Conservation (phyloP, 2,888 invertebrate species). For the Lysandra coridon region DNA sequence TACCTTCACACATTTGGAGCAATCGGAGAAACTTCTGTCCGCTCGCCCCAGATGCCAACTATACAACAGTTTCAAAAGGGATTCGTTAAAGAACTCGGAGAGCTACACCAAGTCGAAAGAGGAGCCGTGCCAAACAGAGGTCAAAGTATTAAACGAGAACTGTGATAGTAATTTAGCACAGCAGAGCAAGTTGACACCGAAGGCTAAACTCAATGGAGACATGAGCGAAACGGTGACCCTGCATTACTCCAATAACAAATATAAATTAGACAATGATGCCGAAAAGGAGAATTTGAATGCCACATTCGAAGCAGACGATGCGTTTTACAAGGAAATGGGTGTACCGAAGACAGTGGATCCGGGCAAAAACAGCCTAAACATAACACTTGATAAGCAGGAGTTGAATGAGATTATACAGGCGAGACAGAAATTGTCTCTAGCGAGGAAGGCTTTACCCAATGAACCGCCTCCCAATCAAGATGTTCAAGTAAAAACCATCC, state of each 20-base stretch:
- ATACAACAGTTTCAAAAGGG: conserved; percentile 64
- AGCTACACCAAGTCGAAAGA: conserved; percentile 70
- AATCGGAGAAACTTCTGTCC: conserved; percentile 65
- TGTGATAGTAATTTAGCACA: conserved; percentile 51
- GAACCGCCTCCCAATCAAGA: conserved; percentile 63
- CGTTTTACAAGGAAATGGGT: conserved; percentile 70
- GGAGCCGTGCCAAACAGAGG: conserved; percentile 66
- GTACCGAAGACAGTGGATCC: conserved; percentile 56
- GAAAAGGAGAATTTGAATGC: conserved; percentile 69
- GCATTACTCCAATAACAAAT: conserved; percentile 69
- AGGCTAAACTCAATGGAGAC: conserved; percentile 53
- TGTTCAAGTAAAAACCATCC: conserved; percentile 62
- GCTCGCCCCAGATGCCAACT: conserved; percentile 61
- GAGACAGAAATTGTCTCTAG: conserved; percentile 68
- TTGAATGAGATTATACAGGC: conserved; percentile 74
- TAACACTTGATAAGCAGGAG: conserved; percentile 71
- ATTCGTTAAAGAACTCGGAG: conserved; percentile 62
- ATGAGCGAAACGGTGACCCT: conserved; percentile 68
- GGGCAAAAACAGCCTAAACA: conserved; percentile 61
- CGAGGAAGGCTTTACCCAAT: conserved; percentile 64
- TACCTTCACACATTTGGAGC: conserved; percentile 70
- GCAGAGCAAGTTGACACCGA: conserved; percentile 50
- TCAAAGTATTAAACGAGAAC: conserved; percentile 68
- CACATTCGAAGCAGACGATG: conserved; percentile 65
- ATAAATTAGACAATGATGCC: conserved; percentile 57